phyloP scores from a whole-genome alignment of 2,113 vertebrate genomes.

The Brevimyrus niger region DNA sequence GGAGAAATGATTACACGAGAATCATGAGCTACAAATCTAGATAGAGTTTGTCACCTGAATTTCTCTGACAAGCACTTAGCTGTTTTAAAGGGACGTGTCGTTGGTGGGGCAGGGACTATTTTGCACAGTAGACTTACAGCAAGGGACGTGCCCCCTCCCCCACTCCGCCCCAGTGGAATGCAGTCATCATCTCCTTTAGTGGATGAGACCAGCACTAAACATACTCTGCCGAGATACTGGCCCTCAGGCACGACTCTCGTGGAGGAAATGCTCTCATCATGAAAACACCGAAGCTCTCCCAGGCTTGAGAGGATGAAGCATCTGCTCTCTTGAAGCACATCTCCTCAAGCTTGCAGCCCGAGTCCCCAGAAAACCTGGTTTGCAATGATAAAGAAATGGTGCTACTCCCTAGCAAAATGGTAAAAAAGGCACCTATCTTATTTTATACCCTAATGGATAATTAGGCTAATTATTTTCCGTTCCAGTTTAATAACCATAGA shows the following conservation, averaged over 20 bases:
- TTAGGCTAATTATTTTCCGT: constrained; percentile 3
- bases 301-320: not conserved
- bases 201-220: not conserved
- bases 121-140: not conserved
- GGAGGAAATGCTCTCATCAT: not conserved
- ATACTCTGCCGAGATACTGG: not conserved
- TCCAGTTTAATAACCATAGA: not conserved
- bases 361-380: not conserved
- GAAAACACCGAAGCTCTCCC: not conserved
- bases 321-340: not conserved
- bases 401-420: not conserved
- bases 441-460: not conserved
- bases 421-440: not conserved
- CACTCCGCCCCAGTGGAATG: not conserved
- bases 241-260: not conserved
- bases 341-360: not conserved
- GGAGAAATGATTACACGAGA: not conserved
- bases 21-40: not conserved
- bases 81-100: not conserved
- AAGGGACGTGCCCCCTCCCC: not conserved
- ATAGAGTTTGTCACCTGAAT: not conserved
- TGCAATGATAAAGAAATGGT: not conserved
- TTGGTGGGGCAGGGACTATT: not conserved
- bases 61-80: not conserved
- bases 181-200: constrained; percentile 1